Conservation (phyloP, 2,797 vertebrate genomes). For the Syndactyla subalaris region DNA sequence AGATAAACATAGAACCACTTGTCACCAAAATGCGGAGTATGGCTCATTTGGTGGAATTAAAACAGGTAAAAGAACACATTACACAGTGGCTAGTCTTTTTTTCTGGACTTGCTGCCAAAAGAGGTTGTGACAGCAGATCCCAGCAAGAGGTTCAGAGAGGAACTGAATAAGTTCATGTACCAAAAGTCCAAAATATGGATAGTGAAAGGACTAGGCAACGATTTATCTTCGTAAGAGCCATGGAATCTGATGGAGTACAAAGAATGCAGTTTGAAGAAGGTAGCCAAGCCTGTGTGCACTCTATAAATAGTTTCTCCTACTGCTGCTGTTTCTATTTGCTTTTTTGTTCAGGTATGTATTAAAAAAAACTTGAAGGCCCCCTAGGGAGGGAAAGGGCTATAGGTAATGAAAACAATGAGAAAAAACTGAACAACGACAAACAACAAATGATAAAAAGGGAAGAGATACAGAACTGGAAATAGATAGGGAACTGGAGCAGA, state of each 20-base stretch:
- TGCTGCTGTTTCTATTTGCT: neutral
- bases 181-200: neutral
- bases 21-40: neutral
- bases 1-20: neutral
- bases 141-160: neutral
- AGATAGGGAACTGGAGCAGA: neutral
- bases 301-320: neutral
- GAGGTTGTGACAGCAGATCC: neutral
- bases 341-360: neutral
- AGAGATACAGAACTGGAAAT: neutral
- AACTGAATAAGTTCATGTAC: neutral
- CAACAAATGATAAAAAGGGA: neutral
- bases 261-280: neutral
- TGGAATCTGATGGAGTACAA: neutral
- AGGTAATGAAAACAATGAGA: neutral
- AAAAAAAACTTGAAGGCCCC: neutral
- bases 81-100: neutral
- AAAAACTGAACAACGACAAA: neutral
- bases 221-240: neutral
- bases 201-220: neutral
- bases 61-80: neutral
- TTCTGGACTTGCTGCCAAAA: neutral
- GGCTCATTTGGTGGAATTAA: neutral
- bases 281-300: neutral
- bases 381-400: neutral